Percentiles rank a stretch among this genome's conserved stretches.
phyloP scores from a whole-genome alignment of 2,888 invertebrate species.

The Xestobium rufovillosum region DNA sequence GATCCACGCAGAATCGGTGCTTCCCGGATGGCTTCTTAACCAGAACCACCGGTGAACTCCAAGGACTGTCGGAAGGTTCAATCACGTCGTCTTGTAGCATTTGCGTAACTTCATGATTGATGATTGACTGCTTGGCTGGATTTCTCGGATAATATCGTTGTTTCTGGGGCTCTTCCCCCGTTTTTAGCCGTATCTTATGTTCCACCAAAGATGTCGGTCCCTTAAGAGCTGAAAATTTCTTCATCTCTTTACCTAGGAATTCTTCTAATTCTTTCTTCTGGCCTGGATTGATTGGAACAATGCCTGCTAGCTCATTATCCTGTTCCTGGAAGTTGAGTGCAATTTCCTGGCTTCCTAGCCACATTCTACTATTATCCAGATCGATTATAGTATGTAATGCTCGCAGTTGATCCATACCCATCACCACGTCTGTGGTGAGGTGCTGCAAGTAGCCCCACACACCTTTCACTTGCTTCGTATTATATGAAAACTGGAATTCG shows the following conservation, averaged over 20 bases:
- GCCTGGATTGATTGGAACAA: too few species aligned
- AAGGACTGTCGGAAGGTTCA: slow-evolving; percentile 10
- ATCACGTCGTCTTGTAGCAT: slow-evolving; percentile 6
- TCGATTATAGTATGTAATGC: too few species aligned
- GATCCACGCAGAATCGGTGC: slow-evolving; percentile 25
- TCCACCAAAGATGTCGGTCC: not conserved
- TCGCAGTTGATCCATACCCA: too few species aligned
- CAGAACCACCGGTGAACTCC: slow-evolving; percentile 12
- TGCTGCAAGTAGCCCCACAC: too few species aligned
- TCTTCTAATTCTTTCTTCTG: too few species aligned
- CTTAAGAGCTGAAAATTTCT: not conserved
- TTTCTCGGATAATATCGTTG: not conserved
- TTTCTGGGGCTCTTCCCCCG: not conserved
- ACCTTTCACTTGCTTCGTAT: too few species aligned
- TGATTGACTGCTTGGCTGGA: not conserved
- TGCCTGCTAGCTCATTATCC: too few species aligned
- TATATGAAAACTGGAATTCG: too few species aligned
- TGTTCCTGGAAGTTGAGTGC: too few species aligned
- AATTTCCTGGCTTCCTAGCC: too few species aligned
- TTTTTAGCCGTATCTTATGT: not conserved
- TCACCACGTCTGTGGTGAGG: too few species aligned
- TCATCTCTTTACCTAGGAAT: not conserved
- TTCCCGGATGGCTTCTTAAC: slow-evolving; percentile 9
- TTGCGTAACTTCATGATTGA: not conserved
- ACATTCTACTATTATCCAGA: too few species aligned